Evolutionary conservation across 1,140 invertebrate genomes (phyloP).

Genomic region (Diachasmimorpha longicaudata): DNA sequence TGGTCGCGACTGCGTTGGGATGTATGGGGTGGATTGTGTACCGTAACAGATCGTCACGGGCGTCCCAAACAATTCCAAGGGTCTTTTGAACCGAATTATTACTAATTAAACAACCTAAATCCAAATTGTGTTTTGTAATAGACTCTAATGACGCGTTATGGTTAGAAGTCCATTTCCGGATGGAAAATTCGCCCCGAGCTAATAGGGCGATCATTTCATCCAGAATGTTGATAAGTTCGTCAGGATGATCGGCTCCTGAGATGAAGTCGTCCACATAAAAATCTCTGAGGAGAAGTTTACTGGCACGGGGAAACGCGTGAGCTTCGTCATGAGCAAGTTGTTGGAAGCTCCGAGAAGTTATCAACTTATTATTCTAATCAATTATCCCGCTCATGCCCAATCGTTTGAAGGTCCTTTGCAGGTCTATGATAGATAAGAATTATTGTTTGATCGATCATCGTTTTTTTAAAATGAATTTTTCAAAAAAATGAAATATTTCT

Average conservation of each 20-base stretch:
- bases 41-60: conserved; percentile 9
- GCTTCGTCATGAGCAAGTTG: conserved; percentile 46
- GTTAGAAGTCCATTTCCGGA: conserved; percentile 47
- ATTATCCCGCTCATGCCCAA: no score
- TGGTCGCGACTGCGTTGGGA: conserved; percentile 14
- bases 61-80: conserved; percentile 17
- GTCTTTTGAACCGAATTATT: conserved; percentile 11
- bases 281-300: conserved; percentile 39
- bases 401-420: no score
- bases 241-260: conserved; percentile 44
- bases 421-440: no score
- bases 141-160: conserved; percentile 2
- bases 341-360: no score
- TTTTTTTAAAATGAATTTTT: no score
- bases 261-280: conserved; percentile 59
- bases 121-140: not conserved
- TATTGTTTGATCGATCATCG: no score
- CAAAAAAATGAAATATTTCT: no score
- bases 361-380: no score
- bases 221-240: conserved; percentile 40
- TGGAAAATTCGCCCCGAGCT: conserved; percentile 37
- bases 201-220: conserved; percentile 36
- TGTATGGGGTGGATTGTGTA: conserved; percentile 18
- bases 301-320: conserved; percentile 37
- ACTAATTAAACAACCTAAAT: not conserved